phyloP scores from a whole-genome alignment of 2,888 invertebrate species.

The Megalurothrips usitatus region DNA sequence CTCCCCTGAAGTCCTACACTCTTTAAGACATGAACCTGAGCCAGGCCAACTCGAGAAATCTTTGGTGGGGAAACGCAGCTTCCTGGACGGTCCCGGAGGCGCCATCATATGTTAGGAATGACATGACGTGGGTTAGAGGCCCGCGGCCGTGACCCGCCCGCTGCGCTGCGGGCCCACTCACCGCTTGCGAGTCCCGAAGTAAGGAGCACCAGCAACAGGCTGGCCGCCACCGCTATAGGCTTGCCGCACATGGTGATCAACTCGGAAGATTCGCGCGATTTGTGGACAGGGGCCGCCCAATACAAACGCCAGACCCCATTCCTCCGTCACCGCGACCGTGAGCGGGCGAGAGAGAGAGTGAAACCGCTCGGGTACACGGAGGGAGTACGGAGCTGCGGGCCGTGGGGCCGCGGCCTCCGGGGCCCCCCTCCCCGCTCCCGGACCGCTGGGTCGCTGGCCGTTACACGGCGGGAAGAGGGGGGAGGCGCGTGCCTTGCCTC shows the following conservation, averaged over 20 bases:
- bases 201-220: neutral
- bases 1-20: no score
- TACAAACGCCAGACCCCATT: slow-evolving; percentile 7
- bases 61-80: no score
- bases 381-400: neutral
- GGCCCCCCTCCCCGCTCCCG: neutral
- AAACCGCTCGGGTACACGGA: no score
- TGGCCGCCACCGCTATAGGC: neutral
- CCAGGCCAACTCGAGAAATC: no score
- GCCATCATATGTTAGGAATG: neutral
- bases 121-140: neutral
- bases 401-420: neutral
- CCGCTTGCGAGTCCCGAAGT: neutral
- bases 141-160: neutral
- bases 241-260: neutral
- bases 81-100: neutral
- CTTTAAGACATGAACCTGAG: no score
- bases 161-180: neutral
- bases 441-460: neutral
- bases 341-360: slow-evolving; percentile 4
- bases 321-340: neutral
- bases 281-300: neutral
- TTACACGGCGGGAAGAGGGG: neutral
- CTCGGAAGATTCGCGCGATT: neutral
- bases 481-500: neutral